Conservation (phyloP, 1,140 invertebrate genomes). For the Anthonomus grandis region DNA sequence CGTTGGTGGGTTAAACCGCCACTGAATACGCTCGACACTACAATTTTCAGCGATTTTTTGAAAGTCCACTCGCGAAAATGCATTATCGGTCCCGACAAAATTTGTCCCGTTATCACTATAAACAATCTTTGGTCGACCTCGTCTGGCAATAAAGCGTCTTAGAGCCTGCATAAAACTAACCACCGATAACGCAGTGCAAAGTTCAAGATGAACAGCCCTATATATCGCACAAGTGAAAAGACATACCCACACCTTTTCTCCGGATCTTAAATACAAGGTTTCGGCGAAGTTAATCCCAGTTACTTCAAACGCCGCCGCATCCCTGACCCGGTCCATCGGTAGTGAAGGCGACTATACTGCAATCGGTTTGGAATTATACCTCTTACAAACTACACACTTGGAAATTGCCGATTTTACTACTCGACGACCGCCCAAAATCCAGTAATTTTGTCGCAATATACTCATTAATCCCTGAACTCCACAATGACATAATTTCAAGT, state of each 20-base stretch:
- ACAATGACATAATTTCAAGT: constrained; percentile 17
- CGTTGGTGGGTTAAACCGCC: constrained; percentile 46
- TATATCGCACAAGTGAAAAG: constrained; percentile 40
- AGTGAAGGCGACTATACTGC: constrained; percentile 29
- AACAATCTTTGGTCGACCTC: too few species aligned
- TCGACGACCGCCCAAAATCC: constrained; percentile 26
- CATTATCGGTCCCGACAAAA: constrained; percentile 32
- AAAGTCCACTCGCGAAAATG: constrained; percentile 35
- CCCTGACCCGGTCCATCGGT: constrained; percentile 36
- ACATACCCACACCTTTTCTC: constrained; percentile 18
- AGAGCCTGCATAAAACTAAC: too few species aligned
- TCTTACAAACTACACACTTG: constrained; percentile 38
- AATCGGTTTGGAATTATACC: constrained; percentile 32
- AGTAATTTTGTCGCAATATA: constrained; percentile 26
- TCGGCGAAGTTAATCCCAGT: constrained; percentile 39
- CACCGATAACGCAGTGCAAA: too few species aligned
- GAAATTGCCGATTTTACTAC: constrained; percentile 31
- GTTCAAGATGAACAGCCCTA: constrained; percentile 46
- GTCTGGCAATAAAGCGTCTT: too few species aligned
- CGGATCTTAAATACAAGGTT: constrained; percentile 24
- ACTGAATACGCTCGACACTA: constrained; percentile 31
- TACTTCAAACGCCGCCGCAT: constrained; percentile 29
- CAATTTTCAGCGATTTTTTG: constrained; percentile 17
- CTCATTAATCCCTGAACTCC: constrained; percentile 21
- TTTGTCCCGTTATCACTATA: constrained; percentile 47